These are phyloP conservation scores for Mallateleia sp. DNA, from an alignment of 2,888 invertebrate genomes.

Conservation along the genomic window DNA sequence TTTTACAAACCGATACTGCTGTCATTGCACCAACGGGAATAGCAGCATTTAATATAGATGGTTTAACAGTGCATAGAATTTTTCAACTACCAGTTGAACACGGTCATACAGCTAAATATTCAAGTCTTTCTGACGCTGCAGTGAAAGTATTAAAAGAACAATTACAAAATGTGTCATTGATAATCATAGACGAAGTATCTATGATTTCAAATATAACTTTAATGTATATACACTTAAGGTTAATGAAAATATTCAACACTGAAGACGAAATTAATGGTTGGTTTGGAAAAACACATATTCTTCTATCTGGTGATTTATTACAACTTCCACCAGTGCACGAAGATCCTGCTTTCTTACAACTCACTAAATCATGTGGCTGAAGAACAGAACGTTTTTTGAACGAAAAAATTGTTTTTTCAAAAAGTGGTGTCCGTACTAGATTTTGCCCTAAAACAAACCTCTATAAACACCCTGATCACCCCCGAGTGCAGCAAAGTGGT, in stretches of 20 bases:
- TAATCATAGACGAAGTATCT: constrained; percentile 84
- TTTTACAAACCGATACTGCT: constrained; percentile 81
- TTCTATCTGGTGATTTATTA: constrained; percentile 77
- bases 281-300: constrained; percentile 84
- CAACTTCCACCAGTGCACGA: constrained; percentile 83
- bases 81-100: constrained; percentile 84
- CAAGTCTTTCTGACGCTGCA: constrained; percentile 80
- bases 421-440: no score
- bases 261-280: constrained; percentile 81
- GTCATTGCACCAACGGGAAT: constrained; percentile 85
- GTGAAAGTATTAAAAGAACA: constrained; percentile 79
- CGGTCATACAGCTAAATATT: constrained; percentile 81
- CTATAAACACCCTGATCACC: no score
- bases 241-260: constrained; percentile 84
- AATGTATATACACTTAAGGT: constrained; percentile 80
- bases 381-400: no score
- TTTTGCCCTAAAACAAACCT: no score
- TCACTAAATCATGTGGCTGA: constrained; percentile 71
- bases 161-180: constrained; percentile 80
- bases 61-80: constrained; percentile 81
- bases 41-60: constrained; percentile 85
- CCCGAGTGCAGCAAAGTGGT: no score
- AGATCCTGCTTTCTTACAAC: constrained; percentile 74
- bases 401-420: no score
- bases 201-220: constrained; percentile 69